phyloP scores from a whole-genome alignment of 2,888 invertebrate genomes.

The Platerodrilus igneus region DNA sequence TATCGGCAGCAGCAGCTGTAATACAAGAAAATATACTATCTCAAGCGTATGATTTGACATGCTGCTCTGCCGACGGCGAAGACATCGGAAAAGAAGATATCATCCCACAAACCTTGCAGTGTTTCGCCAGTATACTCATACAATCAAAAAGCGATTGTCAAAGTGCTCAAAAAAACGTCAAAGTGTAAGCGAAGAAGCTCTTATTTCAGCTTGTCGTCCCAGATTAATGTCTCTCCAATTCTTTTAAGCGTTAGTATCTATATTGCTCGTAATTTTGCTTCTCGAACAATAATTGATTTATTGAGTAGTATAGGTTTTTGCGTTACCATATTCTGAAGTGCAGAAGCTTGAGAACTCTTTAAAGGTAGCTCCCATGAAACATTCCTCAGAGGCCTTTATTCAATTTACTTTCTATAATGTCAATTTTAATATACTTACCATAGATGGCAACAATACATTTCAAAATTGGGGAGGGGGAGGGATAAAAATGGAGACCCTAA shows the following conservation, averaged over 20 bases:
- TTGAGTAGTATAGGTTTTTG: constrained; percentile 4
- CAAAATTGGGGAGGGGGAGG: constrained; percentile 7
- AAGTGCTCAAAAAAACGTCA: constrained; percentile 7
- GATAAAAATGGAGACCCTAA: constrained; percentile 7
- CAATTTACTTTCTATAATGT: constrained; percentile 3
- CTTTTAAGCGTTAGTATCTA: constrained; percentile 4
- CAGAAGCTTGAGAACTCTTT: constrained; percentile 6
- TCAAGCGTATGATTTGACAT: constrained; percentile 3
- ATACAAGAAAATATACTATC: constrained; percentile 5
- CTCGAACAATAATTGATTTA: constrained; percentile 4
- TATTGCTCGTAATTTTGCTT: constrained; percentile 7
- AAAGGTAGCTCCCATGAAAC: constrained; percentile 1
- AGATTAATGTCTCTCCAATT: constrained; percentile 6
- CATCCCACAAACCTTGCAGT: constrained; percentile 5
- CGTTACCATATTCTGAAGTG: constrained; percentile 7
- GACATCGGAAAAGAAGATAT: constrained; percentile 5
- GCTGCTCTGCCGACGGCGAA: constrained; percentile 3
- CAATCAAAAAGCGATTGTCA: constrained; percentile 6
- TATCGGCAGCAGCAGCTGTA: constrained; percentile 9
- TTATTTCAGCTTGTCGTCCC: constrained; percentile 7
- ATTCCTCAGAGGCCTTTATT: constrained; percentile 3
- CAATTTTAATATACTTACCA: constrained; percentile 6
- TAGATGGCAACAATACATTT: constrained; percentile 6
- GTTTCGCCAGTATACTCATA: constrained; percentile 6
- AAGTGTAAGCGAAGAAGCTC: constrained; percentile 6